Evolutionary conservation across 2,888 invertebrate genomes (phyloP).

Genomic region (Endomychus coccineus): DNA sequence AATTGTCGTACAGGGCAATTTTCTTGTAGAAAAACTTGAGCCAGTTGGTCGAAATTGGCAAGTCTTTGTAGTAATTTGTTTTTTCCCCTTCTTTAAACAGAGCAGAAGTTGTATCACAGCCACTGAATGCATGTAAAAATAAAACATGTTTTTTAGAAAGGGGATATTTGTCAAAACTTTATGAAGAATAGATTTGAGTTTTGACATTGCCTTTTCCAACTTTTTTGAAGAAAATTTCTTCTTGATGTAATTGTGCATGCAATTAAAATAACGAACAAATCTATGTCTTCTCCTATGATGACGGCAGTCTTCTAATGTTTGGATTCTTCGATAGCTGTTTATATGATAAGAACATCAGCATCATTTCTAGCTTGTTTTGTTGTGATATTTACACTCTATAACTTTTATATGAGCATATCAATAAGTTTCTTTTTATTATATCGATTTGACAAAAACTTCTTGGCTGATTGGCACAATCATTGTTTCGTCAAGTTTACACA

Average conservation of each 20-base stretch:
- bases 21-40: slow-evolving; percentile 35
- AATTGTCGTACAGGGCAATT: slow-evolving; percentile 32
- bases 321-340: slow-evolving; percentile 4
- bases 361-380: too few relatives aligned
- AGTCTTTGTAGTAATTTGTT: slow-evolving; percentile 25
- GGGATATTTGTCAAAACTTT: slow-evolving; percentile 9
- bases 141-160: slow-evolving; percentile 22
- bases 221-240: slow-evolving; percentile 1
- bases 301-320: slow-evolving; percentile 7
- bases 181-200: slow-evolving; percentile 5
- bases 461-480: too few relatives aligned
- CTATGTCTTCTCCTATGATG: slow-evolving; percentile 36
- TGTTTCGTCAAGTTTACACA: too few relatives aligned
- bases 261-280: slow-evolving; percentile 36
- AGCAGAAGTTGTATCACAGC: slow-evolving; percentile 27
- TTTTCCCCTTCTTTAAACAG: slow-evolving; percentile 31
- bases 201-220: slow-evolving; percentile 3
- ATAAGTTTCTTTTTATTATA: too few relatives aligned
- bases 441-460: too few relatives aligned
- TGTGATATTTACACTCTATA: too few relatives aligned
- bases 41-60: slow-evolving; percentile 29
- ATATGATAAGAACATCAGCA: slow-evolving; percentile 11
- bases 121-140: slow-evolving; percentile 25
- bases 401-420: too few relatives aligned
- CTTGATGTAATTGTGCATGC: too few relatives aligned